Percentiles rank a stretch among this genome's conserved stretches.
Conservation (phyloP, 2,113 vertebrate genomes). For the Aplodontia rufa region DNA sequence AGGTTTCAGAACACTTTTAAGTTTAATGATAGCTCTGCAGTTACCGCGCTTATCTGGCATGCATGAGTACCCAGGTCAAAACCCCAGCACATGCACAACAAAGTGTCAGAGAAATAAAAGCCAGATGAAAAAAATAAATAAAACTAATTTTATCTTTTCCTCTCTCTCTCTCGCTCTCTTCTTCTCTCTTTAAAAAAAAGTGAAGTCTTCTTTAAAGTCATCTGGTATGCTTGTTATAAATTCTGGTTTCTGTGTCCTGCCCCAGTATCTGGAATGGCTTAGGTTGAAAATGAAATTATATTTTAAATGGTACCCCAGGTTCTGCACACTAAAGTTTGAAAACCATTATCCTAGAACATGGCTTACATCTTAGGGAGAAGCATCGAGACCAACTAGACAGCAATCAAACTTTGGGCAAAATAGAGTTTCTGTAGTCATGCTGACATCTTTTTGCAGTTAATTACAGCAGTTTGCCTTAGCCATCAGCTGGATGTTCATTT, state of each 20-base stretch:
- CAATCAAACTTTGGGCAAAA: neutral
- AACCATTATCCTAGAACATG: neutral
- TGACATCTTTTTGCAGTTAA: conserved; percentile 27
- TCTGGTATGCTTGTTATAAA: neutral
- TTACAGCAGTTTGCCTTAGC: neutral
- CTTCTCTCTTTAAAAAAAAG: too few species aligned
- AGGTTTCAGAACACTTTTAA: conserved; percentile 11
- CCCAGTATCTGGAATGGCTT: neutral
- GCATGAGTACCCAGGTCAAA: too few species aligned
- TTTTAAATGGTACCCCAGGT: neutral
- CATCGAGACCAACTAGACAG: neutral
- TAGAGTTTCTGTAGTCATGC: neutral
- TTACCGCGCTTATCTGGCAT: too few species aligned
- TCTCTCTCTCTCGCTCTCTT: too few species aligned
- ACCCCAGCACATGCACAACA: too few species aligned
- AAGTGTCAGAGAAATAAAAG: too few species aligned
- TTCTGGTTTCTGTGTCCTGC: neutral
- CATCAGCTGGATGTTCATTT: conserved; percentile 7
- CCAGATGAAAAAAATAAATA: too few species aligned
- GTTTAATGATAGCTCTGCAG: neutral
- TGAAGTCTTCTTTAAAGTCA: neutral
- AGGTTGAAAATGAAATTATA: neutral
- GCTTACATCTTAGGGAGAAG: neutral
- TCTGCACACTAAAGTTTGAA: neutral
- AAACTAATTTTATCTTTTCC: too few species aligned